These are phyloP conservation scores for Lepilemur ruficaudatus DNA, from an alignment of 2,797 vertebrate species.

Conservation along the genomic window DNA sequence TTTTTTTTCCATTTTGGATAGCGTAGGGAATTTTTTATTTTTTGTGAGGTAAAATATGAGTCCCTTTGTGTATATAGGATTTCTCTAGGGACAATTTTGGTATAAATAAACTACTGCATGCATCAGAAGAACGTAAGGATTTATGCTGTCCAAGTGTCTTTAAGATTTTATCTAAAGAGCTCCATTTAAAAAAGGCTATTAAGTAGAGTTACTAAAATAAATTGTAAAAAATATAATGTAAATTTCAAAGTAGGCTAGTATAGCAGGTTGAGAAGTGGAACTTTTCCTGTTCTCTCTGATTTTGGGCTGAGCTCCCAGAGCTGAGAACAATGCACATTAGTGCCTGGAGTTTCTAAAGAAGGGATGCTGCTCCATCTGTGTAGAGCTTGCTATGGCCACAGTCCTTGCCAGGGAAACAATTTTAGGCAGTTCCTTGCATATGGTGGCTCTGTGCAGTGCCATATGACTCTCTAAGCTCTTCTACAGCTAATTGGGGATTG, in stretches of 20 bases:
- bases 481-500: background rate
- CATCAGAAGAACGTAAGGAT: background rate
- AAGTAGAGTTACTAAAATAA: background rate
- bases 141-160: background rate
- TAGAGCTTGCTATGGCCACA: background rate
- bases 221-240: background rate
- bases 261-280: background rate
- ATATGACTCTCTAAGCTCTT: background rate
- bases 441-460: background rate
- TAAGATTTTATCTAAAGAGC: background rate
- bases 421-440: background rate
- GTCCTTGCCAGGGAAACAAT: background rate
- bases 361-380: background rate
- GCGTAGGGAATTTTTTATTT: background rate
- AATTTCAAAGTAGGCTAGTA: slow-evolving; percentile 24
- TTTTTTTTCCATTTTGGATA: background rate
- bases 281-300: background rate
- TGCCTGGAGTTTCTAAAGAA: background rate
- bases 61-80: background rate
- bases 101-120: background rate
- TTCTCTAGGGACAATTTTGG: slow-evolving; percentile 10
- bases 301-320: background rate
- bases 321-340: background rate
- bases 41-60: background rate
- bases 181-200: background rate